Evolutionary conservation across 2,797 vertebrate genomes (phyloP), one percentile per base, ranked within the genome.

Genomic region (Cebuella pygmaea): DNA sequence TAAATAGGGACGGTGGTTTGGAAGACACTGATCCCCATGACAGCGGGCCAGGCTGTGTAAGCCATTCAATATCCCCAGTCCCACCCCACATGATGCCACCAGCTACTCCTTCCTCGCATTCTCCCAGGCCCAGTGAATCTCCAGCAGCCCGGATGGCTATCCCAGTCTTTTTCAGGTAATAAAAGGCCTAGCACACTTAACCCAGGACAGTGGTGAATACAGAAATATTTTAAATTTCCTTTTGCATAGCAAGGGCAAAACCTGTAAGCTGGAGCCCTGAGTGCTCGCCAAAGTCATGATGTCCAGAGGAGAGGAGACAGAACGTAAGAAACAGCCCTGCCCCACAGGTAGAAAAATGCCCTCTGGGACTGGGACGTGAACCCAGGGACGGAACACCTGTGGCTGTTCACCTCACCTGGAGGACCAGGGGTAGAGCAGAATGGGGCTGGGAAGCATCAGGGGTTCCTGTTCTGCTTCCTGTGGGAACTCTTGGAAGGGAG

Each of bases 401-500:
- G 4, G 30, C 75, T 33, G 9, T 36, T 57, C 11, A n/a, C 55
- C 22, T 19, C 67, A 20, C 30, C 72, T 88, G 36, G 46, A 84
- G 17, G n/a, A 75, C 52, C 75, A 55, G 19, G 50, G 11, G 50
- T 7, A 70, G 19, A 33, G 55, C 33, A 70, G 33, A 26, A 79
- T 11, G n/a, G 4, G 8, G 12, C 0, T 1, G 3, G 2, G 36
- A 24, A 48, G 39, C 39, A 3, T 22, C 39, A 19, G 2, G 1
- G 46, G 41, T 12, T 12, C 22, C 27, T 7, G 26, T 48, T 50
- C 84, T 74, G 57, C 57, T 83, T 96, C 76, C 80, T 39, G 20
- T 24, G n/a, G 48, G 67, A 55, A 86, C 2, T 7, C n/a, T 24
- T 10, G 36, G 76, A 27, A 44, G 13, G 14, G 22, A 48, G 1